Base-by-base conservation (phyloP, 2,797 vertebrate species). In the Mycteria americana region DNA sequence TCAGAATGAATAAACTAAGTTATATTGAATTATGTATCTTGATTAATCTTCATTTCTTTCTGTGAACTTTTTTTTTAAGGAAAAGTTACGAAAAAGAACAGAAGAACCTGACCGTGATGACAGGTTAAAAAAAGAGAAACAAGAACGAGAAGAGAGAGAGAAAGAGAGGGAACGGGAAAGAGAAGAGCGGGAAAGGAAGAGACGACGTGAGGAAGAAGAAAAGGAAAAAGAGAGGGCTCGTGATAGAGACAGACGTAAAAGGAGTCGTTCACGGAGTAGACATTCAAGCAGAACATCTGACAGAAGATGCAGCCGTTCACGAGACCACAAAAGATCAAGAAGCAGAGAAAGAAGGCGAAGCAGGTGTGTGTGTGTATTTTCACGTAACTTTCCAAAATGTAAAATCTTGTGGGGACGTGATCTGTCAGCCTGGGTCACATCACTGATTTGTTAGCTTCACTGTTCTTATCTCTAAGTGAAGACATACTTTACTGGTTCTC, bases 331-430 rank as follows among this genome's bases (percentile, higher is more conserved):
- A 96, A 98, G 99, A 78, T 99, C 99, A 94, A 98, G 99, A 98
- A 99, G 99, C 98, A 98, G 99, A 97, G 99, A 99, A 30, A 97
- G 99, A 93, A 99, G 99, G 96, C 98, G 99, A 95, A 99, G 99
- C 99, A 99, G 99, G 99, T 23, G 25, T 50, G 7, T 46, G 8
- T 45, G 9, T 13, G 18, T 56, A 17, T 80, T 59, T 77, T 60
- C 16, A 4, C 6, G 2, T 9, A 31, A 73, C 21, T 91, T 75
- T 1, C 6, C 43, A 41, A 27, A 74, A 53, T 17, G 6, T 54
- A 23, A 16, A 60, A 18, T 81, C 25, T 48, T 41, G 8, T 0
- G 4, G 7, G 11, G 17, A 23, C 28, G 65, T 88, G 12, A 6
- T 72, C 33, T 85, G 56, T 88, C 67, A 77, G 72, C 45, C 25